Conservation (phyloP, 2,888 invertebrate species). For the Drosophila cognata region DNA sequence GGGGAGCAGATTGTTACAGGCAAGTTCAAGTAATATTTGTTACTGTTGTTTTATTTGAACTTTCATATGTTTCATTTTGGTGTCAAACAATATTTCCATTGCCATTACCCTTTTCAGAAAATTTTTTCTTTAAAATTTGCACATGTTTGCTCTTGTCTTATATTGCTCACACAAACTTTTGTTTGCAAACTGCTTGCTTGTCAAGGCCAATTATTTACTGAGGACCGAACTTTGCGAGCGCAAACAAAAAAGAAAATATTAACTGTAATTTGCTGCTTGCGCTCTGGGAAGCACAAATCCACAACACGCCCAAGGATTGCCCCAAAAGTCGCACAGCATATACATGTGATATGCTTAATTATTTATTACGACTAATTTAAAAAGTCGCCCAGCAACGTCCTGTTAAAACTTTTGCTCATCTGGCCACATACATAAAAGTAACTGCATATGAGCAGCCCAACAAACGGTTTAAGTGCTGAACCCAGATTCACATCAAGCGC, state of each 20-base stretch:
- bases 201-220: constrained; percentile 43
- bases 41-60: background rate
- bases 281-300: constrained; percentile 28
- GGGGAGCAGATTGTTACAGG: background rate
- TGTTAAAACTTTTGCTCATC: constrained; percentile 44
- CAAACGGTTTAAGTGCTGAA: constrained; percentile 52
- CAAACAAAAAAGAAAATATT: constrained; percentile 32
- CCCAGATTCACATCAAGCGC: constrained; percentile 19
- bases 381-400: constrained; percentile 52
- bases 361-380: constrained; percentile 77
- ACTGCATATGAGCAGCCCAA: constrained; percentile 39
- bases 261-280: constrained; percentile 51
- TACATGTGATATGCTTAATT: constrained; percentile 70
- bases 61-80: background rate
- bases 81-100: background rate
- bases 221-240: constrained; percentile 32
- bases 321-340: constrained; percentile 26
- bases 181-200: constrained; percentile 40
- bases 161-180: constrained; percentile 43
- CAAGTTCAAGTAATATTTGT: constrained; percentile 16
- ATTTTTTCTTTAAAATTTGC: constrained; percentile 2
- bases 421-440: constrained; percentile 37
- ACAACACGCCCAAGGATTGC: constrained; percentile 20
- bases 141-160: constrained; percentile 30
- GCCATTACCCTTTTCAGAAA: background rate